Evolutionary conservation across 1,140 invertebrate genomes (phyloP).

Genomic region (Aphaenogaster ashmeadi): DNA sequence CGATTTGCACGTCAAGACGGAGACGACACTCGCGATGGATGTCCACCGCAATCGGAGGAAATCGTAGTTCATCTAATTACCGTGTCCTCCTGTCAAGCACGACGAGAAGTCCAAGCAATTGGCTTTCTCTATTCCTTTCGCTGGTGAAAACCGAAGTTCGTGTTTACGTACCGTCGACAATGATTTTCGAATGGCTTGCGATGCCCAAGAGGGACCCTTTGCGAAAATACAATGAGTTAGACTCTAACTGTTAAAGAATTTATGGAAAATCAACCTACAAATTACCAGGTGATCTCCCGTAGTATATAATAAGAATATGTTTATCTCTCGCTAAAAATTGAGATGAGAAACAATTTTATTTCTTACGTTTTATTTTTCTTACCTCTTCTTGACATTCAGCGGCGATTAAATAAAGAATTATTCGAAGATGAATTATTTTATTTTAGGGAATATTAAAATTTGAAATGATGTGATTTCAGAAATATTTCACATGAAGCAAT

Average conservation of each 20-base stretch:
- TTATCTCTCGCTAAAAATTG: background rate
- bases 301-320: background rate
- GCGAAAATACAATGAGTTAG: background rate
- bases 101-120: conserved; percentile 49
- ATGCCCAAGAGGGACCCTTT: background rate
- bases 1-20: background rate
- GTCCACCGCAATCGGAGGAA: conserved; percentile 24
- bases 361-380: background rate
- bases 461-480: background rate
- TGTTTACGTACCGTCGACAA: background rate
- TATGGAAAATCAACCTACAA: background rate
- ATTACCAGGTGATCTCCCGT: background rate
- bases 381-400: background rate
- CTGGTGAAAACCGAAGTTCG: conserved; percentile 54
- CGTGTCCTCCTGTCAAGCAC: conserved; percentile 56
- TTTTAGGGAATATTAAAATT: background rate
- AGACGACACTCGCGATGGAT: background rate
- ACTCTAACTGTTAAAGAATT: background rate
- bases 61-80: conserved; percentile 59
- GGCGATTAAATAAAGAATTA: background rate
- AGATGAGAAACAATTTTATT: background rate
- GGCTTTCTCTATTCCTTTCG: conserved; percentile 61
- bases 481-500: background rate
- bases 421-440: background rate
- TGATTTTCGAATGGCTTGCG: conserved; percentile 1